Base-by-base conservation (phyloP, 2,797 vertebrate genomes). In the Pantherophis alleghaniensis region DNA sequence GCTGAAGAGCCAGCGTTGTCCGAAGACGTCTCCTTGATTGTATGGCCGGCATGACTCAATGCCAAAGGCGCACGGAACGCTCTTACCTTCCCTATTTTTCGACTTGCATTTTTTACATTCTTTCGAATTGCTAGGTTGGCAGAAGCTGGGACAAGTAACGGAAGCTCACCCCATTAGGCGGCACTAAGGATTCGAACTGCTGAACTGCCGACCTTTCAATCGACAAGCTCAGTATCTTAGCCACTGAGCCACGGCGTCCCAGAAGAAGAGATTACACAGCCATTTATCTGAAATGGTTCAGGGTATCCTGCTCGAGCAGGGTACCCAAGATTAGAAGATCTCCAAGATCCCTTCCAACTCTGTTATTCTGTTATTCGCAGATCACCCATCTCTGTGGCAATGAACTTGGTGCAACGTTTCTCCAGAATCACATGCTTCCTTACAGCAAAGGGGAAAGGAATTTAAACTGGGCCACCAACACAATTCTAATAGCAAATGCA, bases 1-100 rank as follows among this genome's bases (percentile, higher is more conserved):
- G 47, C 47, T 4, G 47, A 47, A 6, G 47, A 47, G 47, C 47
- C 47, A 47, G 47, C 1, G 6, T 6, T 47, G 47, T 47, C 47
- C 6, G 6, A 47, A 47, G 6, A 47, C 6, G 6, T 47, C 47
- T 47, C 47, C 47, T 0, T 47, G 5, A 1, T 47, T 0, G 0
- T 47, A 0, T 47, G 47, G 47, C 47, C 6, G 47, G 47, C 47
- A 47, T 47, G 47, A 47, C 47, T 47, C 47, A 47, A 47, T 0
- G 47, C 6, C 47, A 47, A 47, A 47, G 47, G 47, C 47, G 6
- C 47, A 47, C 6, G 47, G 47, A 47, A 47, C 47, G 5, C 47
- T 7, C 4, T 47, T 47, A 5, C 47, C 47, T 47, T 47, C 47
- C 47, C 47, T 47, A 47, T 47, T 47, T 47, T 47, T 47, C 6